Evolutionary conservation across 2,888 invertebrate species (phyloP).

Genomic region (Magallana nippona): DNA sequence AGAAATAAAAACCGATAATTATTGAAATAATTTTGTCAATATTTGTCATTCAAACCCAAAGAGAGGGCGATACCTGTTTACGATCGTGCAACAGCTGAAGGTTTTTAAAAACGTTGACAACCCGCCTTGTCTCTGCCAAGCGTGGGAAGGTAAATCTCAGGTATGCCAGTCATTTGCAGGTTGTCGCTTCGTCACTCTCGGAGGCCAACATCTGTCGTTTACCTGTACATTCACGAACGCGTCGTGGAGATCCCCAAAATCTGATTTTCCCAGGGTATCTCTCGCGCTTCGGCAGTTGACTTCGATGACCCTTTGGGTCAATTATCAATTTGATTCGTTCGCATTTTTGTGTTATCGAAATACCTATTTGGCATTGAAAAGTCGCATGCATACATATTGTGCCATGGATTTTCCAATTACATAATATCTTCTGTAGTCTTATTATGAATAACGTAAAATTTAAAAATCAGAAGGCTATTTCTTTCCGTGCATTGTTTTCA

Average conservation of each 20-base stretch:
- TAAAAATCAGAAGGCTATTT: too few relatives aligned
- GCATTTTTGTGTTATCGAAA: constrained; percentile 1
- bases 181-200: constrained; percentile 27
- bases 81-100: constrained; percentile 25
- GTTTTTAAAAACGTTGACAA: not conserved
- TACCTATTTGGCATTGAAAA: not conserved
- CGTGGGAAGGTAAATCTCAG: constrained; percentile 21
- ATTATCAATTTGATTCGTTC: not conserved
- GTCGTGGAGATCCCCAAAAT: constrained; percentile 38
- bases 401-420: not conserved
- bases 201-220: constrained; percentile 25
- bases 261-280: constrained; percentile 40
- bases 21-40: not conserved
- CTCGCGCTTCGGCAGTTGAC: constrained; percentile 17
- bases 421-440: too few relatives aligned
- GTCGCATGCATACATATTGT: not conserved
- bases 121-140: not conserved
- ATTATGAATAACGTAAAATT: too few relatives aligned
- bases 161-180: constrained; percentile 11
- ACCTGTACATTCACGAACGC: not conserved
- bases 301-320: constrained; percentile 15
- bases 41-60: constrained; percentile 8
- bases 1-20: not conserved
- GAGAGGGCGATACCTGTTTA: constrained; percentile 2
- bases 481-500: too few relatives aligned